Evolutionary conservation across 2,113 vertebrate genomes (phyloP), one percentile per base, ranked within the genome.

Genomic region (Grammomys dolichurus): DNA sequence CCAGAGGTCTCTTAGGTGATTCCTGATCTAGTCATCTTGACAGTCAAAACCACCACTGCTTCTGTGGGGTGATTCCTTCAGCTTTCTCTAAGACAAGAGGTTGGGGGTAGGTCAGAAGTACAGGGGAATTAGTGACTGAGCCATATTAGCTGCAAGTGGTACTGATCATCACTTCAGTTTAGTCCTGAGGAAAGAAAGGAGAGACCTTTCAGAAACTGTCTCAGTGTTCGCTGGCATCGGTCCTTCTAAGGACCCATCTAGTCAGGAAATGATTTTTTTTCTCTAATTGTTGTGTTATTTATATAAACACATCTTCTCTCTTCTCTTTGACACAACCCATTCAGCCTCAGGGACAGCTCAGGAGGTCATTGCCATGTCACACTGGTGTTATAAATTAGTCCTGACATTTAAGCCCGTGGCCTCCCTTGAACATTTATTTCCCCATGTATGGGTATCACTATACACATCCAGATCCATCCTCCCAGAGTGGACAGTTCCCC

Each of bases 281-380:
- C 96, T 97, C 96, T 33, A 33, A 22, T 10, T 19, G 24, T 96
- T 90, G 90, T 90, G 86, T 0, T 87, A 88, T 70, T 72, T 70
- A 93, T 92, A 69, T 56, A 97, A 97, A 96, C 96, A 91, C 40
- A 86, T 92, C 94, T 90, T 97, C 95, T 96, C 56, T 76, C 96
- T 90, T 92, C 91, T 31, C 90, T 96, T 97, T 96, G 69, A 67
- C 63, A 87, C 97, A 96, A 97, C 97, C 97, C 97, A 96, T 91
- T 90, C 91, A 63, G 7, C 56, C 84, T 89, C 56, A 87, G 95
- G 94, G 93, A 94, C 73, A 65, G 89, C 43, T 22, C 96, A 96
- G 96, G 94, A 97, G 97, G 95, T 97, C 96, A 91, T 84, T 58
- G 95, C 97, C 91, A 11, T 20, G 1, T 87, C 91, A 94, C 90